A percentile compares a stretch with the other conserved stretches of the same genome.
phyloP scores from a whole-genome alignment of 2,888 invertebrate species.

The Proisotoma minuta region DNA sequence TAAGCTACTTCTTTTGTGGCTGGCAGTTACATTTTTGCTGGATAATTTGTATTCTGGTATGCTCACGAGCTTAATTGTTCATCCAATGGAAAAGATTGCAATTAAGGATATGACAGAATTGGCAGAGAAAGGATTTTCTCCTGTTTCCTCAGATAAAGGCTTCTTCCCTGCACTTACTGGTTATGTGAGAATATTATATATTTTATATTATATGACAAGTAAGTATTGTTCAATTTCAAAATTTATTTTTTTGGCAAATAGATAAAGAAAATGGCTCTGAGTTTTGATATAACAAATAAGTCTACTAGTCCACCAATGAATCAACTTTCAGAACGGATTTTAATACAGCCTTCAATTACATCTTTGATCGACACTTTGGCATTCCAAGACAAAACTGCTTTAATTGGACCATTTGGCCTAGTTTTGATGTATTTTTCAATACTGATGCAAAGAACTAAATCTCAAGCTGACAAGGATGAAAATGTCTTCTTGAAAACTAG shows the following conservation, averaged over 20 bases:
- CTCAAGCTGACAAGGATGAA: not conserved
- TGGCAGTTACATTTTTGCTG: constrained; percentile 2
- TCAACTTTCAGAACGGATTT: no score
- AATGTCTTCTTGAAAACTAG: not conserved
- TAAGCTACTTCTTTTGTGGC: constrained; percentile 15
- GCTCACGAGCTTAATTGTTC: constrained; percentile 20
- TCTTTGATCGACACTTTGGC: constrained; percentile 8
- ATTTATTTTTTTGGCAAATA: no score
- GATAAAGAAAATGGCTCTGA: no score
- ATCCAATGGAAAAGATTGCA: constrained; percentile 12
- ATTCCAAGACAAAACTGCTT: constrained; percentile 10
- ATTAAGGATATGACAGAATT: constrained; percentile 19
- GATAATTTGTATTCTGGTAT: constrained; percentile 22
- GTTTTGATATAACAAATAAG: no score
- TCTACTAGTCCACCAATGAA: no score
- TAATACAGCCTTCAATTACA: not conserved
- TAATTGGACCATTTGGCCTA: constrained; percentile 20
- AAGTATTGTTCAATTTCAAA: no score
- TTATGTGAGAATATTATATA: no score
- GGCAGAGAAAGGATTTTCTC: constrained; percentile 9
- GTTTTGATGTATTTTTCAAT: constrained; percentile 21
- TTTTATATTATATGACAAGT: no score
- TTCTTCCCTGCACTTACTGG: no score
- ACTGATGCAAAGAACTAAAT: constrained; percentile 14
- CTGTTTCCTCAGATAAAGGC: constrained; percentile 16